Evolutionary conservation across 2,888 invertebrate genomes (phyloP).

Genomic region (Amaurobius ferox): DNA sequence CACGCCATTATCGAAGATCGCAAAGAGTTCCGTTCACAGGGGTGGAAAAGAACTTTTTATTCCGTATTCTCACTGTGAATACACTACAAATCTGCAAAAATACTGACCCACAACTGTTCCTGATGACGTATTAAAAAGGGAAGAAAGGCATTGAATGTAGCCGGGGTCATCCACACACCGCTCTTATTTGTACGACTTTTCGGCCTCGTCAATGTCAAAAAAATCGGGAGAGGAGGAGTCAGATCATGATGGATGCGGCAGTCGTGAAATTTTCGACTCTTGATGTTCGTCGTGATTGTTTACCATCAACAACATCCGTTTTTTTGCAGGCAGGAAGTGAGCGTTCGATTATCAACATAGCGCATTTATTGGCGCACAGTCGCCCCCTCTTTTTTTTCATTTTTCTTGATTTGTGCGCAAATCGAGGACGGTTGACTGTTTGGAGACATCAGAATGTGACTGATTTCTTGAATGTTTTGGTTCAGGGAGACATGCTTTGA

Average conservation of each 20-base stretch:
- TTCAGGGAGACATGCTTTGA: constrained; percentile 2
- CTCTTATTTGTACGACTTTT: constrained; percentile 48
- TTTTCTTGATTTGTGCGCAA: background rate
- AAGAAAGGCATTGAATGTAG: constrained; percentile 22
- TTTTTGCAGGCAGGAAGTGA: constrained; percentile 40
- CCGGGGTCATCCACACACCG: constrained; percentile 40
- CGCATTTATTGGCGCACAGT: background rate
- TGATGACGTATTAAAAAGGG: constrained; percentile 59
- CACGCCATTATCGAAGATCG: constrained; percentile 62
- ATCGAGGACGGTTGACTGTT: background rate
- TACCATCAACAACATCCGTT: constrained; percentile 70
- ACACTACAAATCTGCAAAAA: constrained; percentile 34
- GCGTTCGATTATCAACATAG: constrained; percentile 48
- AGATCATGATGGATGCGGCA: constrained; percentile 32
- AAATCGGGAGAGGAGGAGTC: constrained; percentile 55
- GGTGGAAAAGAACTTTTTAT: background rate
- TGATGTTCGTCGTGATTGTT: constrained; percentile 46
- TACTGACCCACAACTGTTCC: constrained; percentile 67
- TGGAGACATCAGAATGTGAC: constrained; percentile 2
- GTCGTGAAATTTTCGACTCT: constrained; percentile 27
- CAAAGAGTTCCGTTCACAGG: constrained; percentile 58
- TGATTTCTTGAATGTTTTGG: constrained; percentile 1
- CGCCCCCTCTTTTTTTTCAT: background rate
- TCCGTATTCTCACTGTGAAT: background rate
- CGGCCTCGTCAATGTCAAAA: constrained; percentile 60